Percentiles rank a stretch among this genome's conserved stretches.
Evolutionary conservation across 2,113 vertebrate genomes (phyloP).

Genomic region (Aldabrachelys gigantea): DNA sequence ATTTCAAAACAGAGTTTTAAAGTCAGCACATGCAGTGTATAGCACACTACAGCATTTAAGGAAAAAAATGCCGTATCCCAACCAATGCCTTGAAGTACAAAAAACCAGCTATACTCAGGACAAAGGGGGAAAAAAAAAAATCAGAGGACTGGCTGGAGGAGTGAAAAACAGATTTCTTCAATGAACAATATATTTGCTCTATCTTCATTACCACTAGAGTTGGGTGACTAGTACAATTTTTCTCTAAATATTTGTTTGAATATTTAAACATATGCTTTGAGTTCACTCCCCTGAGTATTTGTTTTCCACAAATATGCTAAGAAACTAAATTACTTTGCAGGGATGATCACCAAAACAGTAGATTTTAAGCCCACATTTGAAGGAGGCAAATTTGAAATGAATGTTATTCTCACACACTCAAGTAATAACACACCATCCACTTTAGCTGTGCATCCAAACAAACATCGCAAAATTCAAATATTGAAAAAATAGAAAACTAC

Average conservation of each 20-base stretch:
- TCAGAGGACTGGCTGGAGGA: not conserved
- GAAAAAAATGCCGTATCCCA: not conserved
- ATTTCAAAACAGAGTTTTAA: not conserved
- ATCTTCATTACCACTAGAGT: not conserved
- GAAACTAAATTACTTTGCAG: not conserved
- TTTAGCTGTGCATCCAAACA: not conserved
- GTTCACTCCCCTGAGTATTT: not conserved
- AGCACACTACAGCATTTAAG: not conserved
- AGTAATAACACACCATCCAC: not conserved
- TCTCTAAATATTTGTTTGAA: not conserved
- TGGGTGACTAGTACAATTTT: too few species aligned
- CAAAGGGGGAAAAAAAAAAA: not conserved
- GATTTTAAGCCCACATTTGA: not conserved
- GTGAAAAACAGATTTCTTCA: not conserved
- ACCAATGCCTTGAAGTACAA: not conserved
- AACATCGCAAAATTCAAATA: not conserved
- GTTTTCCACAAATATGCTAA: not conserved
- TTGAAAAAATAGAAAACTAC: not conserved
- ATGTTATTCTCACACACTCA: not conserved
- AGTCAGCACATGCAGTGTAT: not conserved
- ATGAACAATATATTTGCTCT: not conserved
- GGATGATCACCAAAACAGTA: not conserved
- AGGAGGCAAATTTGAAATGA: not conserved
- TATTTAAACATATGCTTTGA: not conserved
- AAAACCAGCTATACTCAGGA: not conserved